Evolutionary conservation across 2,797 vertebrate species (phyloP), one percentile per base, ranked within the genome.

Genomic region (Vultur gryphus): DNA sequence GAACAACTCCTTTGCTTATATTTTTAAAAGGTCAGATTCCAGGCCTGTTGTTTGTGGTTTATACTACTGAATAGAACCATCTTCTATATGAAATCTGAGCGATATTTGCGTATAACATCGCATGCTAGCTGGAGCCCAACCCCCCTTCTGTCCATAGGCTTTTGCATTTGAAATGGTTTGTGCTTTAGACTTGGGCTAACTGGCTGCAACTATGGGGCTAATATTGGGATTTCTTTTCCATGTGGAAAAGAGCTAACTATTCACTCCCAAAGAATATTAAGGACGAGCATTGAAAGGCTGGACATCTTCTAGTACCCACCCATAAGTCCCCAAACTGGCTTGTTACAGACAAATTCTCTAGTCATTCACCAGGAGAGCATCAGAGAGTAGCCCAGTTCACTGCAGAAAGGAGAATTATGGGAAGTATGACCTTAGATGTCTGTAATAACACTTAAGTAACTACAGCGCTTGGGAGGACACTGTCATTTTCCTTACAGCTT

Each of bases 1-100:
- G 78, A 96, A 94, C 77, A 90, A 79, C 67, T 95, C 51, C 7
- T 94, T 94, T 96, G 93, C 73, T 96, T 96, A 62, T 96, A 66
- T 89, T 96, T 97, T 96, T 84, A 77, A 96, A 96, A 96, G 89
- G 92, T 96, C 92, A 94, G 84, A 94, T 96, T 96, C 93, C 95
- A 92, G 52, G 59, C 57, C 39, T 90, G 73, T 95, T 97, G 89
- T 96, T 95, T 86, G 95, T 84, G 84, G 48, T 93, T 97, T 96
- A 76, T 80, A 87, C 84, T 95, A 76, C 77, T 77, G 67, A 77
- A 93, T 33, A 93, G 35, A 93, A 79, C 79, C 24, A 84, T 94
- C 76, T 95, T 90, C 62, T 76, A 17, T 52, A 79, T 66, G 90
- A 95, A 94, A 94, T 87, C 62, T 64, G 55, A 90, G 66, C 0